Evolutionary conservation across 1,140 invertebrate species (phyloP), one percentile per base, ranked within the genome.

Genomic region (Eurosta solidaginis): DNA sequence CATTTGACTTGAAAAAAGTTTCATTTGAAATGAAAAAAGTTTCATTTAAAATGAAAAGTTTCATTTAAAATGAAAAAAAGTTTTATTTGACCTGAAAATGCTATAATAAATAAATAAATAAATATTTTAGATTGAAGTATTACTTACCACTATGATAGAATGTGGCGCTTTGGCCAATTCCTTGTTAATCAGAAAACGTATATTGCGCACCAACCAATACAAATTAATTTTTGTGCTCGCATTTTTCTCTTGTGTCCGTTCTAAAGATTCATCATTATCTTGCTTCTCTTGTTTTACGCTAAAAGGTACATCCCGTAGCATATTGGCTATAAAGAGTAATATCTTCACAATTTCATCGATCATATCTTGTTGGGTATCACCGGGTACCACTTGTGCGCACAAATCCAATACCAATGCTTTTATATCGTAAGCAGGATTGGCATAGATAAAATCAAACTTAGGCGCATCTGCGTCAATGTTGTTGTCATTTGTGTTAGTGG

Each of bases 281-380:
- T 83, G 29, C 6, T 78, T 79, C 42, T 86, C 83, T 79, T 81
- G 79, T 54, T 87, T 87, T 0, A 82, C 54, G 40, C 74, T 82
- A 5, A 87, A 83, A 40, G 90, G 84, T 80, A 92, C 74, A 33
- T 88, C 88, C 78, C 90, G 89, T 1, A 93, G 83, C 54, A 94
- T 89, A 83, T 91, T 91, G 0, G 91, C 91, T 22, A 95, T 87
- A 81, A 91, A 93, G 10, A 95, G 88, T 52, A 95, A 87, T 85
- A 95, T 93, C 84, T 94, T 94, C 3, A 93, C 89, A 20, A 94
- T 90, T 84, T 93, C 91, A 82, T 93, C 92, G 10, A 92, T 90
- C 83, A 94, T 90, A 77, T 93, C 90, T 44, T 84, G 83, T 10
- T 90, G 89, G 4, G 89, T 85, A 45, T 88, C 84, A 1, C 90